Evolutionary conservation across 2,113 vertebrate genomes (phyloP).

Genomic region (Papio anubis): DNA sequence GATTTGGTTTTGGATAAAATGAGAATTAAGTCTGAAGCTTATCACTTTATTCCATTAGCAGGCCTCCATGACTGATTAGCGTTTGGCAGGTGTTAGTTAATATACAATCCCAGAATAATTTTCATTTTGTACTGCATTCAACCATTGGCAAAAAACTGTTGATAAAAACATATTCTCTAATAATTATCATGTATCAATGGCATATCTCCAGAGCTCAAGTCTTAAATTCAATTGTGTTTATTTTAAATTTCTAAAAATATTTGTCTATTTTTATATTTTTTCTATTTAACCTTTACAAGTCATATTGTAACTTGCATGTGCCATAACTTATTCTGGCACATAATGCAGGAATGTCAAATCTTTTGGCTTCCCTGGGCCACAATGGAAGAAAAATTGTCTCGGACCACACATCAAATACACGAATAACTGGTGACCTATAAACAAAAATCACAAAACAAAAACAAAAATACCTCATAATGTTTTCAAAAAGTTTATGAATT

Average conservation of each 20-base stretch:
- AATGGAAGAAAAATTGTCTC: no score
- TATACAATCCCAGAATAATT: slow-evolving; percentile 23
- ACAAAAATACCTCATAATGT: no score
- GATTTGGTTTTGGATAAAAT: slow-evolving; percentile 39
- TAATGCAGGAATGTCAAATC: no score
- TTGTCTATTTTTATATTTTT: background rate
- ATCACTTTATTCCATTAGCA: slow-evolving; percentile 33
- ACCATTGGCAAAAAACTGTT: background rate
- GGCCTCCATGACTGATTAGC: background rate
- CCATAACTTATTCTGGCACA: background rate
- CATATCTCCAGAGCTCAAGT: background rate
- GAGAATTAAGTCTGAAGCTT: slow-evolving; percentile 18
- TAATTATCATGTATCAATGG: background rate
- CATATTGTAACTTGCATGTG: background rate
- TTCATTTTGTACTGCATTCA: background rate
- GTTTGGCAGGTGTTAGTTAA: slow-evolving; percentile 32
- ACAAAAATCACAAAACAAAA: no score
- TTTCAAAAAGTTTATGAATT: no score
- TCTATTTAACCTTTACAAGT: background rate
- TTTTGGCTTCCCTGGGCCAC: no score
- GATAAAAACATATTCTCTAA: background rate
- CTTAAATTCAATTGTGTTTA: background rate
- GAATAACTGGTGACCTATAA: no score
- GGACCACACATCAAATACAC: no score
- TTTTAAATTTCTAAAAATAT: background rate